Percentiles rank a stretch among this genome's conserved stretches.
phyloP scores from a whole-genome alignment of 2,113 vertebrate genomes.

The Burhinus bistriatus region DNA sequence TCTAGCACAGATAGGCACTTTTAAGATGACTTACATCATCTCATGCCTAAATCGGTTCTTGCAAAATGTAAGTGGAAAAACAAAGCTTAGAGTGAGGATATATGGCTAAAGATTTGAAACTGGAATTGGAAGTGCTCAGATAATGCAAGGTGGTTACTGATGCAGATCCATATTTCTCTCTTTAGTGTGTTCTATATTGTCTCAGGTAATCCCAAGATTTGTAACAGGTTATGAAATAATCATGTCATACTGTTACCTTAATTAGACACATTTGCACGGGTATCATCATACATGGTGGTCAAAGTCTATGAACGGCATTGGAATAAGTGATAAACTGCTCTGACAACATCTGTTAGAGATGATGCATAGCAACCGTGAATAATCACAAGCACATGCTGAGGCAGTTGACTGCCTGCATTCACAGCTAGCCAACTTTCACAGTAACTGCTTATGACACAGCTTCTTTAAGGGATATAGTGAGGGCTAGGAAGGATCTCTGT shows the following conservation, averaged over 20 bases:
- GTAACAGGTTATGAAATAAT: neutral
- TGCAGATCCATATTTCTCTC: neutral
- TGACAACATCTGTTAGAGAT: neutral
- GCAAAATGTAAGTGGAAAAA: neutral
- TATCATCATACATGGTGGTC: neutral
- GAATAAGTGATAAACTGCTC: neutral
- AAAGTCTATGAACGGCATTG: neutral
- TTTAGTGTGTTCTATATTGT: rapidly evolving
- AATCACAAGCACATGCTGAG: neutral
- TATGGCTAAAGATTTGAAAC: neutral
- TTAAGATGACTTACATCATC: neutral
- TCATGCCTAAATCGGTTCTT: neutral
- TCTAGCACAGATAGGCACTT: neutral
- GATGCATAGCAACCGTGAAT: neutral
- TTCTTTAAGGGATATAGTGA: neutral
- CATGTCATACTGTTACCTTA: neutral
- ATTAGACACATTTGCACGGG: neutral
- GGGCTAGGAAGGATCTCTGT: neutral
- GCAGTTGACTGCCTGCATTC: neutral
- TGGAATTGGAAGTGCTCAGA: neutral
- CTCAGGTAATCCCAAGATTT: neutral
- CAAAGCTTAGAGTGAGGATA: neutral
- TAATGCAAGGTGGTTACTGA: neutral
- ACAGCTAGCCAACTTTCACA: neutral
- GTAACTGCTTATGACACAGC: neutral